These are phyloP conservation scores for Drosophila arawakana DNA, from an alignment of 1,140 invertebrate genomes.

Conservation along the genomic window DNA sequence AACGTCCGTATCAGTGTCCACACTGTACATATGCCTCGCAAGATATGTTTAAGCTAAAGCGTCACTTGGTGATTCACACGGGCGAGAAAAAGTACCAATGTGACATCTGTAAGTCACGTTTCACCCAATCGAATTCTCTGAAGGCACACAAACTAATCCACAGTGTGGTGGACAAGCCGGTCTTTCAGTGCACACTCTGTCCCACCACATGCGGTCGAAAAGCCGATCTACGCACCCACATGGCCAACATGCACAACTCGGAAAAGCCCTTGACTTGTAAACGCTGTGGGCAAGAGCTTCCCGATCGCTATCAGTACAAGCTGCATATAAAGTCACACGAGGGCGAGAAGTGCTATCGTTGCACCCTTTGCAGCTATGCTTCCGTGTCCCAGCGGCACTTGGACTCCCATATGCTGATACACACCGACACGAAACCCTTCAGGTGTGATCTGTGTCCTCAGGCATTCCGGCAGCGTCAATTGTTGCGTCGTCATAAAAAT, in stretches of 20 bases:
- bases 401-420: conserved; percentile 98
- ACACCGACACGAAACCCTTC: conserved; percentile 96
- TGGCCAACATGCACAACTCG: conserved; percentile 97
- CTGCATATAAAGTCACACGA: conserved; percentile 91
- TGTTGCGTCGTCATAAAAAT: conserved; percentile 96
- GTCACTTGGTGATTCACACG: conserved; percentile 97
- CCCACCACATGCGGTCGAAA: conserved; percentile 98
- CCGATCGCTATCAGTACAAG: conserved; percentile 93
- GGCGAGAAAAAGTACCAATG: conserved; percentile 94
- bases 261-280: conserved; percentile 97
- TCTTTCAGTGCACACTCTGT: conserved; percentile 97
- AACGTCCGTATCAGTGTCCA: conserved; percentile 91
- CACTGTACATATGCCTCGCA: conserved; percentile 99
- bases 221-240: conserved; percentile 97
- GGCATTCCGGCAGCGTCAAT: conserved; percentile 93
- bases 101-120: conserved; percentile 95
- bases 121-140: conserved; percentile 98
- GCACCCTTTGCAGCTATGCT: conserved; percentile 97
- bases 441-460: conserved; percentile 93
- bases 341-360: conserved; percentile 97
- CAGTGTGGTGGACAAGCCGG: conserved; percentile 95
- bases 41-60: conserved; percentile 98
- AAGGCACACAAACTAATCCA: conserved; percentile 98
- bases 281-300: conserved; percentile 96
- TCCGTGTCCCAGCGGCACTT: conserved; percentile 96